A percentile compares a stretch with the other conserved stretches of the same genome.
phyloP scores from a whole-genome alignment of 2,888 invertebrate species.

The Diogma glabrata region DNA sequence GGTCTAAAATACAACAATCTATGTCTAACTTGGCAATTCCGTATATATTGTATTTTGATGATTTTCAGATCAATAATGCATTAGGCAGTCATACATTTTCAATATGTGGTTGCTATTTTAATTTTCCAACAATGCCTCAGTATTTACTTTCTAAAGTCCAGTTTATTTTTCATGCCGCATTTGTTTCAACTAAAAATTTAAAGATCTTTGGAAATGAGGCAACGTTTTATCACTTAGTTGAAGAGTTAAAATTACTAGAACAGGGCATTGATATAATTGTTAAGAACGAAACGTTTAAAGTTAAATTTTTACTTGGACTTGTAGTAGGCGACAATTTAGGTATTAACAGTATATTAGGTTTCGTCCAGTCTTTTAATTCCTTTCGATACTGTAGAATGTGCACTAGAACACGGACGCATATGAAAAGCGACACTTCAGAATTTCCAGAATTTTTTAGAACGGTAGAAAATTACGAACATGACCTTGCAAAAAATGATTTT shows the following conservation, averaged over 20 bases:
- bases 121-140: slow-evolving; percentile 16
- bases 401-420: slow-evolving; percentile 16
- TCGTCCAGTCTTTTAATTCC: background rate
- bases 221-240: slow-evolving; percentile 16
- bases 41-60: background rate
- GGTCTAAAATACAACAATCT: slow-evolving; percentile 5
- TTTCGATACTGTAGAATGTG: slow-evolving; percentile 19
- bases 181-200: slow-evolving; percentile 15
- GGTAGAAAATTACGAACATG: slow-evolving; percentile 15
- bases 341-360: background rate
- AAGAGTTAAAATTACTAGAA: slow-evolving; percentile 19
- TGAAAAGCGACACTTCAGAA: slow-evolving; percentile 15
- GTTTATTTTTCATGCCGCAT: slow-evolving; percentile 18
- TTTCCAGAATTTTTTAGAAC: slow-evolving; percentile 14
- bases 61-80: background rate
- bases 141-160: slow-evolving; percentile 19
- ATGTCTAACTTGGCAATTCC: slow-evolving; percentile 1
- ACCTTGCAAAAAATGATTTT: slow-evolving; percentile 16
- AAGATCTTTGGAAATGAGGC: slow-evolving; percentile 18
- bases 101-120: background rate
- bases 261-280: background rate
- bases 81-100: background rate
- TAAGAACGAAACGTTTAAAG: slow-evolving; percentile 10
- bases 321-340: background rate
- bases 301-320: slow-evolving; percentile 4